These are phyloP conservation scores for Dynastes grantii DNA, from an alignment of 2,888 invertebrate genomes.

Conservation along the genomic window DNA sequence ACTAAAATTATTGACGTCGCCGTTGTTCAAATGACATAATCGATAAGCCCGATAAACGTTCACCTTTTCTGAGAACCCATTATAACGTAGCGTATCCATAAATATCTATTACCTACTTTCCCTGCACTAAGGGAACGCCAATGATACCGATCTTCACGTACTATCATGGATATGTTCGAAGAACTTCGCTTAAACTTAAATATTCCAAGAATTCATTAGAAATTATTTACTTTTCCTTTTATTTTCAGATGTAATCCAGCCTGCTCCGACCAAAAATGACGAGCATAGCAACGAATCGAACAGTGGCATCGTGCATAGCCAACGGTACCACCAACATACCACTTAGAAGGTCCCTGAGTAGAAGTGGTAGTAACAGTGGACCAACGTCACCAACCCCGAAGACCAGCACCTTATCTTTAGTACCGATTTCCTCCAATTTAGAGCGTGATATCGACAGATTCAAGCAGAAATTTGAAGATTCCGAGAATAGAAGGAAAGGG, in stretches of 20 bases:
- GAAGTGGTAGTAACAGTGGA: conserved; percentile 48
- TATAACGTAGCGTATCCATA: no score
- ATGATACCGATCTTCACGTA: no score
- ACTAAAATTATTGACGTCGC: no score
- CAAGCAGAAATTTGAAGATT: conserved; percentile 82
- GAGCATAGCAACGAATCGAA: conserved; percentile 52
- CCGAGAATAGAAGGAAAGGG: conserved; percentile 79
- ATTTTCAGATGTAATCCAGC: no score
- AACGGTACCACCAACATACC: conserved; percentile 67
- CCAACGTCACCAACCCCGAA: conserved; percentile 47
- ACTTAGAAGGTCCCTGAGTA: conserved; percentile 61
- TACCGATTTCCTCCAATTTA: conserved; percentile 54
- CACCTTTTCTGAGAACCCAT: no score
- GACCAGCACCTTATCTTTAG: conserved; percentile 26
- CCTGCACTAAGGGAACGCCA: no score
- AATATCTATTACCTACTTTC: no score
- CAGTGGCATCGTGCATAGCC: conserved; percentile 58
- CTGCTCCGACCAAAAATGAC: conserved; percentile 27
- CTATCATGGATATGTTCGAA: no score
- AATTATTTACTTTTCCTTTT: no score
- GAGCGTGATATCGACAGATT: conserved; percentile 73
- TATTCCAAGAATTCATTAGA: background rate
- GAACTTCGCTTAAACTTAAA: background rate
- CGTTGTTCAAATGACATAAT: no score
- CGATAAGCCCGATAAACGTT: no score